A percentile compares a stretch with the other conserved stretches of the same genome.
These are phyloP conservation scores for Netelia inedita DNA, from an alignment of 2,888 invertebrate species.

Conservation along the genomic window DNA sequence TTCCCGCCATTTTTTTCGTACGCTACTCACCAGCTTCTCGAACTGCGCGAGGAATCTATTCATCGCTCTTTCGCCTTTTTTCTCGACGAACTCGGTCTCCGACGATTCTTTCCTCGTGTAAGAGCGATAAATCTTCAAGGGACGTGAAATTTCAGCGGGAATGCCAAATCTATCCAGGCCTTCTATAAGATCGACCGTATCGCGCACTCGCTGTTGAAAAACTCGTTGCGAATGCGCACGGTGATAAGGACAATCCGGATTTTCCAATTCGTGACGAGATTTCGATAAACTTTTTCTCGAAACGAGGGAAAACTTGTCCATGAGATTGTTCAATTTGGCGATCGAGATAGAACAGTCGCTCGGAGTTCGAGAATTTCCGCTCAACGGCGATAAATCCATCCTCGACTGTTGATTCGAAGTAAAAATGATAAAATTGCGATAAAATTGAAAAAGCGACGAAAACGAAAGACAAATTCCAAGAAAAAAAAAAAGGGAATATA, in stretches of 20 bases:
- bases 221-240: conserved; percentile 66
- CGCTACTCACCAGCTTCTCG: conserved; percentile 60
- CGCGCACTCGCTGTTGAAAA: conserved; percentile 70
- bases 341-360: conserved; percentile 69
- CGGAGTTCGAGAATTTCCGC: conserved; percentile 38
- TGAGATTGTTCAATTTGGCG: conserved; percentile 75
- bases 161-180: conserved; percentile 77
- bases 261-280: conserved; percentile 19
- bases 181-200: conserved; percentile 75
- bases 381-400: conserved; percentile 51
- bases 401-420: conserved; percentile 16
- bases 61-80: conserved; percentile 66
- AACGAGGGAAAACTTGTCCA: conserved; percentile 74
- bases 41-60: conserved; percentile 76
- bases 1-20: neutral
- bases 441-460: neutral
- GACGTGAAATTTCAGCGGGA: conserved; percentile 76
- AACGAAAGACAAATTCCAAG: neutral
- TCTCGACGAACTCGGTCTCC: conserved; percentile 41
- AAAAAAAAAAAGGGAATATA: neutral
- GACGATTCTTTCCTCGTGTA: conserved; percentile 71
- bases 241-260: conserved; percentile 76
- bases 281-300: conserved; percentile 59
- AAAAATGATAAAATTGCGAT: neutral
- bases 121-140: conserved; percentile 77